A percentile compares a stretch with the other conserved stretches of the same genome.
Evolutionary conservation across 1,140 invertebrate genomes (phyloP).

Genomic region (Drosophila yakuba): DNA sequence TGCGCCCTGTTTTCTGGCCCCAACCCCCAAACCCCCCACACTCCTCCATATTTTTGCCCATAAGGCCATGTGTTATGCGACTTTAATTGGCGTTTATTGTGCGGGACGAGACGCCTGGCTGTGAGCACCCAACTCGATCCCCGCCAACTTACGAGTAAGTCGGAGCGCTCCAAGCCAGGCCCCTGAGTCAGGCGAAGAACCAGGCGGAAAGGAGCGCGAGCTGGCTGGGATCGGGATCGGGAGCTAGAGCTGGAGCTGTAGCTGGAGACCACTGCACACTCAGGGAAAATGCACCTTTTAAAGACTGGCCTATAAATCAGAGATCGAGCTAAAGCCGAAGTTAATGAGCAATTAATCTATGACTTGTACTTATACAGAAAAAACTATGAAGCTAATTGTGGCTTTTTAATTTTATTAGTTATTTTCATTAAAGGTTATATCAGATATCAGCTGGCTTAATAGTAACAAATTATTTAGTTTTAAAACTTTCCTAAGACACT

Average conservation of each 20-base stretch:
- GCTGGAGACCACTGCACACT: slow-evolving; percentile 2
- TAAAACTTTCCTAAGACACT: no score
- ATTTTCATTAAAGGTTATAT: no score
- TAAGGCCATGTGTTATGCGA: slow-evolving; percentile 71
- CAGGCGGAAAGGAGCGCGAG: no score
- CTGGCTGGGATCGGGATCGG: slow-evolving; percentile 16
- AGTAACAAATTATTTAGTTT: no score
- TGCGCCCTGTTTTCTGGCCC: slow-evolving; percentile 49
- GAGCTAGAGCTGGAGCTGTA: slow-evolving; percentile 4
- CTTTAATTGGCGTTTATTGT: slow-evolving; percentile 82
- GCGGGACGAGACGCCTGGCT: slow-evolving; percentile 72
- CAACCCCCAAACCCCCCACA: not conserved
- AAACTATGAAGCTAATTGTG: not conserved
- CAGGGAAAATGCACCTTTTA: not conserved
- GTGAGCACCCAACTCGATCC: slow-evolving; percentile 33
- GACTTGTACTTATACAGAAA: no score
- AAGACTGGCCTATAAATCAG: not conserved
- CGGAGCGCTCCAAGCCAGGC: slow-evolving; percentile 21
- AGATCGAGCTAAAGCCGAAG: not conserved
- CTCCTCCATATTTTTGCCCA: slow-evolving; percentile 42
- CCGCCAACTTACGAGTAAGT: no score
- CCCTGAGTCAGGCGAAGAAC: slow-evolving; percentile 28
- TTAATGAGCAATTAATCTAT: not conserved
- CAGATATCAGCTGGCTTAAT: no score
- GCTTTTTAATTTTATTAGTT: no score